A percentile compares a stretch with the other conserved stretches of the same genome.
Evolutionary conservation across 2,888 invertebrate genomes (phyloP).

Genomic region (Amphipoea lucens): DNA sequence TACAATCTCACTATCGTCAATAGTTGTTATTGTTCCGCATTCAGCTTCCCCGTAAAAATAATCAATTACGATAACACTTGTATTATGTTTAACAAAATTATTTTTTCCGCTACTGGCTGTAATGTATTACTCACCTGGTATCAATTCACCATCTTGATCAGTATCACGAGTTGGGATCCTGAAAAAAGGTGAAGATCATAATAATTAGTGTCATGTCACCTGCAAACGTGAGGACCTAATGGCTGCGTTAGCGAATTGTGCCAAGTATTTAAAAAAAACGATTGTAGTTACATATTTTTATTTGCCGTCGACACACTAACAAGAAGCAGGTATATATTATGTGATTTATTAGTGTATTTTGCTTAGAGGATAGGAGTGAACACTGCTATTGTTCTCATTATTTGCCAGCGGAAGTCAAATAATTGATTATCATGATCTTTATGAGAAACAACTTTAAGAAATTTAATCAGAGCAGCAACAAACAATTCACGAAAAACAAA

Average conservation of each 20-base stretch:
- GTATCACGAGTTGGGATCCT: slow-evolving; percentile 71
- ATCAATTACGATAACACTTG: neutral
- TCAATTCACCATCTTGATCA: slow-evolving; percentile 81
- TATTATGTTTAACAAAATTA: neutral
- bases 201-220: neutral
- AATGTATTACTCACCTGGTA: slow-evolving; percentile 79
- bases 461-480: neutral
- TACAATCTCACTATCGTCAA: neutral
- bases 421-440: neutral
- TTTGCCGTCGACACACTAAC: too few species aligned
- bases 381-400: neutral
- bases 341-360: neutral
- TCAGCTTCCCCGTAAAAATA: slow-evolving; percentile 8
- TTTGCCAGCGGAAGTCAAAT: neutral
- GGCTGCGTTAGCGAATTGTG: too few species aligned
- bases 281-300: too few species aligned
- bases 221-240: too few species aligned
- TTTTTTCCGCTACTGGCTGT: neutral
- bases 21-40: neutral
- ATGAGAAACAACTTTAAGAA: neutral
- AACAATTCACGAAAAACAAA: neutral
- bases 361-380: neutral
- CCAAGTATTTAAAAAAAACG: too few species aligned
- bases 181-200: slow-evolving; percentile 33
- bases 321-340: too few species aligned